Evolutionary conservation across 2,113 vertebrate genomes (phyloP), one percentile per base, ranked within the genome.

Genomic region (Progne subis): DNA sequence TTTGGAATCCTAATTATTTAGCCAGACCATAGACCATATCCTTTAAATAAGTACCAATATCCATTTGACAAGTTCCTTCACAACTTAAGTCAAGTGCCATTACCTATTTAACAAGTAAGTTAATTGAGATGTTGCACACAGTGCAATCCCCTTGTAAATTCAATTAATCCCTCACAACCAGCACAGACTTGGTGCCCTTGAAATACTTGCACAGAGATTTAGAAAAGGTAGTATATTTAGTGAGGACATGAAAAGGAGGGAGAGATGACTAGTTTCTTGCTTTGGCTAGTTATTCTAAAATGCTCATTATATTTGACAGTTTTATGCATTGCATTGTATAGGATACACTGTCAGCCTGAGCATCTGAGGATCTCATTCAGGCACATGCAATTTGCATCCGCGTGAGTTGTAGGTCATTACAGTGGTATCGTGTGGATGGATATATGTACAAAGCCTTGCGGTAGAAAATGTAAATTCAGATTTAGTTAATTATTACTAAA

Each of bases 101-200:
- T 96, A 75, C 82, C 56, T 83, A 67, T 72, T 93, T 95, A 96
- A 94, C 49, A 70, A 94, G 57, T 61, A 86, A 95, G 41, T 74
- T 92, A 86, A 94, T 14, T 89, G 83, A 91, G 91, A 87, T 82
- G 60, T 88, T 72, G 61, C 76, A 83, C 65, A 68, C 34, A 83
- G 79, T 4, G 29, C 82, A 90, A 85, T 90, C 74, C 37, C 57
- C 72, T 83, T 90, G 61, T 90, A 94, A 84, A 49, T 84, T 93
- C 91, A 93, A 88, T 93, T 95, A 94, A 92, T 91, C 90, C 75
- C 78, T 90, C 77, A 85, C 53, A 81, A 93, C 64, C 20, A 14
- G 46, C 71, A 61, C 63, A 86, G 83, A 52, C 63, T 87, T 91
- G 26, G 53, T 91, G 64, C 47, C 83, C 55, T 91, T 90, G 94